Evolutionary conservation across 2,888 invertebrate species (phyloP), one percentile per base, ranked within the genome.

Genomic region (Napeogenes sylphis): DNA sequence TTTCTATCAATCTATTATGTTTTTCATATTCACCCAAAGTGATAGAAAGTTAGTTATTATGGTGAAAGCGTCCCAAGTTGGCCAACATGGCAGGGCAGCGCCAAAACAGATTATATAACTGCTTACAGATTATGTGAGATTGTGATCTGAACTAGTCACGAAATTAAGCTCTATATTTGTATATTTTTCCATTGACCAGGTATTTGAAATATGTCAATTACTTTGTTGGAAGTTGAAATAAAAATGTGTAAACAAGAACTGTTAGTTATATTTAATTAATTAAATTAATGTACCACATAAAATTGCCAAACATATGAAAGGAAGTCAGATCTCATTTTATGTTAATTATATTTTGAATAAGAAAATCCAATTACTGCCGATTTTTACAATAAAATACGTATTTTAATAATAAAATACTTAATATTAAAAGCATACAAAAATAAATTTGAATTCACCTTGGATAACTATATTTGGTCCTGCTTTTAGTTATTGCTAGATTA

Each of bases 61-160:
- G 77, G 89, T 80, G 90, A 90, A 90, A 90, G 90, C 79, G 82
- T 83, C 81, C 75, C 81, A 74, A 78, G 1, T 21, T 21, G 21
- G 21, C 21, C 21, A 74, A 77, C 80, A 78, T 80, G 61, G 75
- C 71, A 71, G 76, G 70, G 73, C 73, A 73, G 80, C 78, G 76
- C 80, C 79, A 78, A 82, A 84, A 79, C 72, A 70, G 75, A 77
- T 90, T 89, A 81, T 82, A 79, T 87, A 87, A 88, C 78, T 81
- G 82, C 81, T 83, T 83, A 80, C 81, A 78, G 80, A 84, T 85
- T 80, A 82, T 78, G 74, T 80, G 82, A 78, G 77, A 81, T 79
- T 80, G 71, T 76, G 54, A 62, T 61, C 45, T 57, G 56, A 55
- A 14, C 38, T 33, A 33, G 13, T 33, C 59, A 71, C 68, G 71